Percentiles rank a stretch among this genome's conserved stretches.
These are phyloP conservation scores for Drosophila fungiperda DNA, from an alignment of 2,888 invertebrate species.

Conservation along the genomic window DNA sequence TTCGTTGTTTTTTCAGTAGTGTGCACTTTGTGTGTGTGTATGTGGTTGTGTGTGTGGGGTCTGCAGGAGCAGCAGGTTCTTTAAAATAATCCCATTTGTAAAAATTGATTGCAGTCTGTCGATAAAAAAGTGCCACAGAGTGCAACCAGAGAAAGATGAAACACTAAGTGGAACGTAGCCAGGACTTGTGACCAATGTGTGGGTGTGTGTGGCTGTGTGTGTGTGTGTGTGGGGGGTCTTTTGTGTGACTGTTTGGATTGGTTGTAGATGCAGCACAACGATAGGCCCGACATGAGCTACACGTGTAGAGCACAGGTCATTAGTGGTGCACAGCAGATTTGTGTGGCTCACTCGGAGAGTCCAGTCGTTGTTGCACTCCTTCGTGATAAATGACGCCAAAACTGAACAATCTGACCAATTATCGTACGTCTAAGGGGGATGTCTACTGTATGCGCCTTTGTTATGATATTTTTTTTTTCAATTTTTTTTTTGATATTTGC, in stretches of 20 bases:
- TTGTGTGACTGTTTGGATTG: not conserved
- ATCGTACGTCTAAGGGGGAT: constrained; percentile 33
- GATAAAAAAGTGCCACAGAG: constrained; percentile 63
- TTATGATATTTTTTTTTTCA: not conserved
- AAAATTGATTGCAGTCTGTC: constrained; percentile 81
- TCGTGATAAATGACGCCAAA: constrained; percentile 56
- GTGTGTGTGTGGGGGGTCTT: no score
- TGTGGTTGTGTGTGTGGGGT: not conserved
- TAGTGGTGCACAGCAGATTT: constrained; percentile 70
- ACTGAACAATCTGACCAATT: constrained; percentile 52
- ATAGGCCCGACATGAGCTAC: constrained; percentile 61
- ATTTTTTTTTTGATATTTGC: not conserved
- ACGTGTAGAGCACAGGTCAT: constrained; percentile 77
- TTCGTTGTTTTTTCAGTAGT: constrained; percentile 54
- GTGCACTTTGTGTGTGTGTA: not conserved
- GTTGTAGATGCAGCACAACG: constrained; percentile 24
- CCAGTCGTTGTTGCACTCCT: not conserved
- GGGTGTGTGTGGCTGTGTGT: not conserved
- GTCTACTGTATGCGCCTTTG: constrained; percentile 5
- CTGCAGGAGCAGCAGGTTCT: constrained; percentile 43
- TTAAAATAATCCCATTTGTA: constrained; percentile 80
- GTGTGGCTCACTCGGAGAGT: constrained; percentile 22
- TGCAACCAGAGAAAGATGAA: constrained; percentile 60
- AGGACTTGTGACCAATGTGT: constrained; percentile 55
- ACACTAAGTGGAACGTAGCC: constrained; percentile 43